A percentile compares a stretch with the other conserved stretches of the same genome.
These are phyloP conservation scores for Neotoxoptera formosana DNA, from an alignment of 1,140 invertebrate species.

Conservation along the genomic window DNA sequence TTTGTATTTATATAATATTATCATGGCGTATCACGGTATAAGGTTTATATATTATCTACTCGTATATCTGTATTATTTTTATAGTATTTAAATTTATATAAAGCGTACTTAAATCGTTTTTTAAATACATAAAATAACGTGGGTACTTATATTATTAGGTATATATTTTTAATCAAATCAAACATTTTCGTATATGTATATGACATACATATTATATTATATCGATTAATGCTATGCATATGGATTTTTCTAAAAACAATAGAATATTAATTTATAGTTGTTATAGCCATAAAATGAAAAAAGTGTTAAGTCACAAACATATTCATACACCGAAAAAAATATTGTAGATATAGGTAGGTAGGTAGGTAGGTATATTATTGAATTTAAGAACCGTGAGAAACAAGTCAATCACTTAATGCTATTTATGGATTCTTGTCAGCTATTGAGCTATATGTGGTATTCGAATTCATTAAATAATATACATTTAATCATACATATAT, in stretches of 20 bases:
- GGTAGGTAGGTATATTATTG: background rate
- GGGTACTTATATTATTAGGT: background rate
- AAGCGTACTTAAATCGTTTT: background rate
- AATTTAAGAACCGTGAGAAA: constrained; percentile 53
- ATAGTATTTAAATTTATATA: background rate
- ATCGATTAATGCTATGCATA: background rate
- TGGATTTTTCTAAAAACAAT: background rate
- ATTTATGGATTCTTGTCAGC: constrained; percentile 45
- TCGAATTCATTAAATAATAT: constrained; percentile 41
- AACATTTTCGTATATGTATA: background rate
- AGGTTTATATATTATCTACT: too few species aligned
- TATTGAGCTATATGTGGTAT: constrained; percentile 41
- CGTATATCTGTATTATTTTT: background rate
- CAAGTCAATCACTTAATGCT: constrained; percentile 34
- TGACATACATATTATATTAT: background rate
- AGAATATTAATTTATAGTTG: background rate
- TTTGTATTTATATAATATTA: background rate
- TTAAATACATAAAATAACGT: background rate
- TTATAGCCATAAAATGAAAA: constrained; percentile 17
- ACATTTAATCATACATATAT: constrained; percentile 35
- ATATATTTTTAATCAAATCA: background rate
- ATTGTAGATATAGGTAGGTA: background rate
- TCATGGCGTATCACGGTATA: too few species aligned
- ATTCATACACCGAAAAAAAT: constrained; percentile 18
- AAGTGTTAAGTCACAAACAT: background rate